Conservation (phyloP, 2,797 vertebrate genomes). For the Bradypus variegatus region DNA sequence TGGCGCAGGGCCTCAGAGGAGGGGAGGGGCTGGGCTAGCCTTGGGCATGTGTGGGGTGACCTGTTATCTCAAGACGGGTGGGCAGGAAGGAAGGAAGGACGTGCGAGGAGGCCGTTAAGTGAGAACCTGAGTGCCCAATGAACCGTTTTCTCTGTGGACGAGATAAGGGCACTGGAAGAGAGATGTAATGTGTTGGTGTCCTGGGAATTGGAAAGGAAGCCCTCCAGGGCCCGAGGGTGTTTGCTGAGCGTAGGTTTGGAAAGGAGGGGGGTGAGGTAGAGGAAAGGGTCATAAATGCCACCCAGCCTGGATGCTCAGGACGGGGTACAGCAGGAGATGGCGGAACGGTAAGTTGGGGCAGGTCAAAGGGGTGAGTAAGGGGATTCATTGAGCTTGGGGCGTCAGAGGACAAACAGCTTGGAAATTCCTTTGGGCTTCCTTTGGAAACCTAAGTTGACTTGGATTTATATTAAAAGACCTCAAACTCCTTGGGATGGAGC, state of each 20-base stretch:
- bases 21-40: not conserved
- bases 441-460: not conserved
- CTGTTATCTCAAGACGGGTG: not conserved
- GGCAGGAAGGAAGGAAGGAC: not conserved
- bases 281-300: fast-evolving
- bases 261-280: fast-evolving
- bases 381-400: fast-evolving
- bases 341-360: fast-evolving
- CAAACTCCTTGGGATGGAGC: fast-evolving
- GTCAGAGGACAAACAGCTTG: not conserved
- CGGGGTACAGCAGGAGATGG: fast-evolving
- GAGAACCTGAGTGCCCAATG: not conserved
- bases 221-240: not conserved
- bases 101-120: too few relatives aligned
- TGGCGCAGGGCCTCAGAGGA: not conserved
- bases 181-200: fast-evolving
- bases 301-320: not conserved
- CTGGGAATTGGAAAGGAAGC: not conserved
- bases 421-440: not conserved
- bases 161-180: not conserved
- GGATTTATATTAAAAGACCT: not conserved
- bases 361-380: not conserved
- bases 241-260: not conserved
- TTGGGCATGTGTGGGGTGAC: not conserved
- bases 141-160: not conserved